Conservation (phyloP, 1,140 invertebrate genomes). For the Adelges cooleyi region DNA sequence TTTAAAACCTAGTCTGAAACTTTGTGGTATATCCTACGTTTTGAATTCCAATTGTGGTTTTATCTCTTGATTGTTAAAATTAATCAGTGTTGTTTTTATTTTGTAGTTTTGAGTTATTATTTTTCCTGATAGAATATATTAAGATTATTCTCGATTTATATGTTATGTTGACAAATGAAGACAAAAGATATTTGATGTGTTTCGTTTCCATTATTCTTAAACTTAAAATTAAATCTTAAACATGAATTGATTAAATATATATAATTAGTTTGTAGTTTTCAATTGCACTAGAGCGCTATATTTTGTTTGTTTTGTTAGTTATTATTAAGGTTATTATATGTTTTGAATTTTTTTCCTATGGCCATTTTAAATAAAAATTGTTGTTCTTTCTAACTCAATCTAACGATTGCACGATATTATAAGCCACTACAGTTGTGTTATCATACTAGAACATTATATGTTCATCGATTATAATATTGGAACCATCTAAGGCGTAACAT, state of each 20-base stretch:
- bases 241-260: constrained; percentile 26
- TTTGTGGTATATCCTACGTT: no score
- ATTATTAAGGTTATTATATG: constrained; percentile 5
- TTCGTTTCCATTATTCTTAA: constrained; percentile 19
- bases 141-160: no score
- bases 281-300: constrained; percentile 29
- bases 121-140: not conserved
- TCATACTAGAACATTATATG: no score
- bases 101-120: not conserved
- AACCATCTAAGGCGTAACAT: no score
- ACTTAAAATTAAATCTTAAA: constrained; percentile 6
- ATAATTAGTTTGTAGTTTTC: constrained; percentile 29
- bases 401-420: constrained; percentile 19
- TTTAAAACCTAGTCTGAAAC: no score
- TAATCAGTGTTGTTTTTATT: not conserved
- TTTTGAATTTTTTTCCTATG: constrained; percentile 21
- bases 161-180: not conserved
- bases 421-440: not conserved
- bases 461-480: no score
- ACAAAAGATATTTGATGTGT: not conserved
- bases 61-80: no score
- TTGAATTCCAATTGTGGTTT: no score
- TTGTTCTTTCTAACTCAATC: constrained; percentile 13
- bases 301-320: constrained; percentile 28
- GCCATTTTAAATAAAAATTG: constrained; percentile 8